A percentile compares a stretch with the other conserved stretches of the same genome.
These are phyloP conservation scores for Turritopsis dohrnii DNA, from an alignment of 30 jellyfish, hydroid and myxozoan genomes.

Conservation along the genomic window DNA sequence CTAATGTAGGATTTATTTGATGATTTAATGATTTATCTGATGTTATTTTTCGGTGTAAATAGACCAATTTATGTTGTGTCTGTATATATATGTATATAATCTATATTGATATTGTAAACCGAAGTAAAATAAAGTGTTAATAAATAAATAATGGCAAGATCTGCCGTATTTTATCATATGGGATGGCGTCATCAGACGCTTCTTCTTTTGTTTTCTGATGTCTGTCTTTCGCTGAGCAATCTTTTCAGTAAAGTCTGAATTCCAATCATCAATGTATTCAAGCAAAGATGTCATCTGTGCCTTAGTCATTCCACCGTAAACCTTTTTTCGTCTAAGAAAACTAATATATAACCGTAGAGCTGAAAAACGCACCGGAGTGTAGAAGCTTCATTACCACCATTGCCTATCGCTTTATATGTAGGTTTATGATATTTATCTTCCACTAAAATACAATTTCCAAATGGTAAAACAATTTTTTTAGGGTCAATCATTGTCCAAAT, in stretches of 20 bases:
- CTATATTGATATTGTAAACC: too few species aligned
- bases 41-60: too few species aligned
- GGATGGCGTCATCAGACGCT: slow-evolving; percentile 21
- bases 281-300: neutral
- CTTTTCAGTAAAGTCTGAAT: neutral
- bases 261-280: slow-evolving; percentile 11
- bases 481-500: neutral
- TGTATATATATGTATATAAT: too few species aligned
- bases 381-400: slow-evolving; percentile 21
- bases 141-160: too few species aligned
- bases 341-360: neutral
- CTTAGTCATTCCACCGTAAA: slow-evolving; percentile 3
- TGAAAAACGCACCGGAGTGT: slow-evolving; percentile 3
- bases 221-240: slow-evolving; percentile 14
- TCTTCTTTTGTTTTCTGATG: neutral
- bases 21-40: too few species aligned
- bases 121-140: too few species aligned
- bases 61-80: too few species aligned
- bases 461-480: neutral
- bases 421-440: slow-evolving; percentile 10
- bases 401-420: neutral
- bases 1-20: too few species aligned
- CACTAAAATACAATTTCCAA: neutral
- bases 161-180: slow-evolving; percentile 24
- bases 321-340: neutral